phyloP scores from a whole-genome alignment of 1,140 invertebrate genomes.

The Sminthurinus signatus region DNA sequence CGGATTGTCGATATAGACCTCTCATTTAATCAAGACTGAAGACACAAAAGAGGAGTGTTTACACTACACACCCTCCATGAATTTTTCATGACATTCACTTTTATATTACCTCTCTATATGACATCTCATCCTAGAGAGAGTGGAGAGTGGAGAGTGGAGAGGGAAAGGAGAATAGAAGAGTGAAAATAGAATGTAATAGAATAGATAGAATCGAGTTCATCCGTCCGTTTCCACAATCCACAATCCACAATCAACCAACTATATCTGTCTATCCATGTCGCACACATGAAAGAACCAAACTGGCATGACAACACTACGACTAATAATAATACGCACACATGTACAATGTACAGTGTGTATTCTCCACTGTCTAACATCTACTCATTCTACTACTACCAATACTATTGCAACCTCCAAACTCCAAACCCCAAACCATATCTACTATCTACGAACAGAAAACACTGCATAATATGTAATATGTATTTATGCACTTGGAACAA shows the following conservation, averaged over 20 bases:
- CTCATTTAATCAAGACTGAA: constrained; percentile 43
- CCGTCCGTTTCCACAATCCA: neutral
- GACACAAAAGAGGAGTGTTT: constrained; percentile 43
- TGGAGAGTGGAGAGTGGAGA: too few relatives aligned
- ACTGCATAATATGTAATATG: neutral
- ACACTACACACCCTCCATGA: constrained; percentile 41
- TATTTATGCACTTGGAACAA: neutral
- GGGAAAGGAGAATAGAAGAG: too few relatives aligned
- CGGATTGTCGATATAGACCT: constrained; percentile 35
- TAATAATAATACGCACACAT: too few relatives aligned
- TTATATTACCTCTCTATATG: constrained; percentile 35
- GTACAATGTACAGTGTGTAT: too few relatives aligned
- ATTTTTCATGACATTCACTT: constrained; percentile 41
- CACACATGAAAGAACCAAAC: too few relatives aligned
- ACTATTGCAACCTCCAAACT: neutral
- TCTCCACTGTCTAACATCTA: neutral
- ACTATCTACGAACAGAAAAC: too few relatives aligned
- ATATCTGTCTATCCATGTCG: too few relatives aligned
- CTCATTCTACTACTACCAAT: neutral
- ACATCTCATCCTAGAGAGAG: constrained; percentile 18
- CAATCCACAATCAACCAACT: neutral
- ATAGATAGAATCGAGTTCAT: neutral
- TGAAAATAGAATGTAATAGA: too few relatives aligned
- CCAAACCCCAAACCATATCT: too few relatives aligned
- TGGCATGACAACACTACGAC: too few relatives aligned